Conservation (phyloP, 2,888 invertebrate genomes). For the Galeopsomyia nigrocyanea region DNA sequence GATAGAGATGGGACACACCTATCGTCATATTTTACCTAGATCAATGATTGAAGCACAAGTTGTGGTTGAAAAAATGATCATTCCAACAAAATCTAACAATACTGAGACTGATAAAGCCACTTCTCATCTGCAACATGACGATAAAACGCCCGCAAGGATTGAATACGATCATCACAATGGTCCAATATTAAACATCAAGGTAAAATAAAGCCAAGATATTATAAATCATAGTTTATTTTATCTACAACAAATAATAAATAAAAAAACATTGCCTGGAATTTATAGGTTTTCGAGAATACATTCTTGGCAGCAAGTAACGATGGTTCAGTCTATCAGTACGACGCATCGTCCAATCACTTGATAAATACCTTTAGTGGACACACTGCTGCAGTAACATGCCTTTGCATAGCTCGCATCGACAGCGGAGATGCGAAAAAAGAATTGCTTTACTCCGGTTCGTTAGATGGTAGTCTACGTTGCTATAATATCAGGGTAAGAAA, state of each 20-base stretch:
- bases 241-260: background rate
- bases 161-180: constrained; percentile 64
- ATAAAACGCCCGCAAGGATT: constrained; percentile 47
- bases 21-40: too few relatives aligned
- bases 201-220: constrained; percentile 49
- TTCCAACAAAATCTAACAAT: constrained; percentile 20
- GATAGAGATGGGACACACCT: too few relatives aligned
- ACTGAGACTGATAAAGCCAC: constrained; percentile 33
- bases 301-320: constrained; percentile 77
- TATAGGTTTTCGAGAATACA: constrained; percentile 73
- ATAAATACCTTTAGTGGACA: constrained; percentile 74
- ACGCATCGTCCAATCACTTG: constrained; percentile 71
- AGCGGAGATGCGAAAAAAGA: constrained; percentile 68
- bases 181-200: constrained; percentile 67
- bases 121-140: constrained; percentile 33
- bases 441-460: constrained; percentile 75
- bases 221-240: too few relatives aligned
- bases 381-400: constrained; percentile 74
- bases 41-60: constrained; percentile 30
- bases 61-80: constrained; percentile 43
- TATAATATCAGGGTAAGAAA: constrained; percentile 72
- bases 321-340: constrained; percentile 76
- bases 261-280: constrained; percentile 18
- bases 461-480: constrained; percentile 75
- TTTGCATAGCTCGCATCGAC: constrained; percentile 70